These are phyloP conservation scores for Pygathrix nemaeus DNA, from an alignment of 2,113 vertebrate species.

Conservation along the genomic window DNA sequence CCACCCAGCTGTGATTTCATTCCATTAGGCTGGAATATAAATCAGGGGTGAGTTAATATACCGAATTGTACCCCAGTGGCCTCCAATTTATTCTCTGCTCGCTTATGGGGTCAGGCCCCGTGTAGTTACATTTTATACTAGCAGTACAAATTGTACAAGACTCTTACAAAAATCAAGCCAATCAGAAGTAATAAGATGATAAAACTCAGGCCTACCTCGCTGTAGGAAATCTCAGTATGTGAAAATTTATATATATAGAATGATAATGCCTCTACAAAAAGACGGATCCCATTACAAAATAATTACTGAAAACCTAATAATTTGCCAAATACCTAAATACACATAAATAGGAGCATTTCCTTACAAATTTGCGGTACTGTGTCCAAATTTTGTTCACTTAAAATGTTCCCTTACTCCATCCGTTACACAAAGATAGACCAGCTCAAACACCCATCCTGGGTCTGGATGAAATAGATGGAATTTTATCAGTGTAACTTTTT, in stretches of 20 bases:
- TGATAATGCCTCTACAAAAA: background rate
- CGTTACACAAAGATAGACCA: background rate
- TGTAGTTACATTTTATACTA: constrained; percentile 52
- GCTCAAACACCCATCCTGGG: background rate
- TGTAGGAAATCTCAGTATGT: background rate
- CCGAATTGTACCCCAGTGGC: constrained; percentile 43
- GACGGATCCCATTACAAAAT: constrained; percentile 10
- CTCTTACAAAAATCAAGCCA: constrained; percentile 50
- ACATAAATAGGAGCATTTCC: background rate
- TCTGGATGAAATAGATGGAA: background rate
- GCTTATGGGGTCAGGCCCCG: constrained; percentile 36
- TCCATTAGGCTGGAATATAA: constrained; percentile 63
- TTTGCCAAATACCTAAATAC: background rate
- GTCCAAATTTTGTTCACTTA: background rate
- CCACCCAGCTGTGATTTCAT: constrained; percentile 71
- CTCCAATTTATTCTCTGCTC: constrained; percentile 59
- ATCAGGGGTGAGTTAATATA: constrained; percentile 60
- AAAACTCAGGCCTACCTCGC: background rate
- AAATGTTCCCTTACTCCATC: background rate
- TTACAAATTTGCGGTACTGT: background rate
- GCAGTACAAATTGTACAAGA: constrained; percentile 47
- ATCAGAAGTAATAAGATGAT: constrained; percentile 49
- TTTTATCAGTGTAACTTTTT: background rate
- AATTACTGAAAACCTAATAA: constrained; percentile 12
- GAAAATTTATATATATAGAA: constrained; percentile 25